These are phyloP conservation scores for Agrilus mali DNA, from an alignment of 2,888 invertebrate species.

Conservation along the genomic window DNA sequence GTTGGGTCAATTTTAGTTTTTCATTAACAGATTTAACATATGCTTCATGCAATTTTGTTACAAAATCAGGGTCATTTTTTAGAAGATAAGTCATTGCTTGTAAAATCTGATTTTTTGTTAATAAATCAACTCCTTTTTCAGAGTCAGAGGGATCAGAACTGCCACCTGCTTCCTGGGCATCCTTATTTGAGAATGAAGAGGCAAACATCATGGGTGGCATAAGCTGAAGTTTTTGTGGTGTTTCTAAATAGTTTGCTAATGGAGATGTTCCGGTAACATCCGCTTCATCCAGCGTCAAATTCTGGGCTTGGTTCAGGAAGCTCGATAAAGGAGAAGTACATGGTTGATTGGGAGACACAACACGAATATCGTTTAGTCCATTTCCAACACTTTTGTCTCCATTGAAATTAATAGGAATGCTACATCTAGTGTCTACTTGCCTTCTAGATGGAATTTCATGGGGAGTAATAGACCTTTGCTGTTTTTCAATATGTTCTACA, in stretches of 20 bases:
- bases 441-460: conserved; percentile 34
- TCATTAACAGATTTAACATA: conserved; percentile 79
- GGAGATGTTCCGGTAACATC: conserved; percentile 34
- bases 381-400: conserved; percentile 33
- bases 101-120: conserved; percentile 77
- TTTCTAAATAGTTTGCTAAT: conserved; percentile 40
- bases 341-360: conserved; percentile 38
- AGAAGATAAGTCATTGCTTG: conserved; percentile 81
- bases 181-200: conserved; percentile 29
- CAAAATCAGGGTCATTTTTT: conserved; percentile 78
- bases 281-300: conserved; percentile 13
- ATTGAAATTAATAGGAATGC: conserved; percentile 23
- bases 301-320: conserved; percentile 22
- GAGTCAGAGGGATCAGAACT: conserved; percentile 6
- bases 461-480: conserved; percentile 66
- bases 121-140: conserved; percentile 46
- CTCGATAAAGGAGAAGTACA: conserved; percentile 17
- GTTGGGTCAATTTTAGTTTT: conserved; percentile 9
- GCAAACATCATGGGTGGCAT: conserved; percentile 84
- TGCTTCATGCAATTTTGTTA: conserved; percentile 81
- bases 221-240: conserved; percentile 55
- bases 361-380: conserved; percentile 41
- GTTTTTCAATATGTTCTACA: conserved; percentile 81
- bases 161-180: conserved; percentile 14
- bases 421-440: conserved; percentile 20